Evolutionary conservation across 35 echinoderm and acorn worm species (phyloP).

Genomic region (Antedon bifida): DNA sequence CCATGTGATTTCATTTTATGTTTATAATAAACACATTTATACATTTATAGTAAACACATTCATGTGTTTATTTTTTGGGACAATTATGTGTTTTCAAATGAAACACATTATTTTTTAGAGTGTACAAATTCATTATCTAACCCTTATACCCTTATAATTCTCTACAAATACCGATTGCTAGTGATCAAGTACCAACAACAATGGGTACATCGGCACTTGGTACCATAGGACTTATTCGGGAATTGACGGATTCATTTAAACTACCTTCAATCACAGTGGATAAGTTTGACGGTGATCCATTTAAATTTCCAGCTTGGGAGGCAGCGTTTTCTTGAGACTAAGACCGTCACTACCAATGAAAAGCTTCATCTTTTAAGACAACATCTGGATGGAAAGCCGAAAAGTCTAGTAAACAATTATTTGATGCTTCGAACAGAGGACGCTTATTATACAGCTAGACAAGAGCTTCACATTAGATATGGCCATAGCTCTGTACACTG

Average conservation of each 20-base stretch:
- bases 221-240: too few relatives aligned
- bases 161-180: too few relatives aligned
- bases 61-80: too few relatives aligned
- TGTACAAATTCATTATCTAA: too few relatives aligned
- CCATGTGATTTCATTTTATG: too few relatives aligned
- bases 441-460: conserved; percentile 6
- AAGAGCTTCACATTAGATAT: conserved; percentile 13
- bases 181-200: too few relatives aligned
- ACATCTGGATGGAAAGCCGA: conserved; percentile 4
- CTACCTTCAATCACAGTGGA: background rate
- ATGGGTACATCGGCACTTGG: too few relatives aligned
- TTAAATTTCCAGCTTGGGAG: background rate
- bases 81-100: too few relatives aligned
- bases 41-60: too few relatives aligned
- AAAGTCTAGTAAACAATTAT: conserved; percentile 17
- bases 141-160: too few relatives aligned
- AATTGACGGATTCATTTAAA: background rate
- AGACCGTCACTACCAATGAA: background rate
- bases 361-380: conserved; percentile 11
- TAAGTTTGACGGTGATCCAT: background rate
- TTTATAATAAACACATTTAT: too few relatives aligned
- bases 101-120: too few relatives aligned
- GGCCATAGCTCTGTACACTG: conserved; percentile 9
- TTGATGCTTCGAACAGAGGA: conserved; percentile 18
- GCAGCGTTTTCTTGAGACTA: background rate